A percentile compares a stretch with the other conserved stretches of the same genome.
Evolutionary conservation across 2,113 vertebrate species (phyloP).

Genomic region (Crypturellus undulatus): DNA sequence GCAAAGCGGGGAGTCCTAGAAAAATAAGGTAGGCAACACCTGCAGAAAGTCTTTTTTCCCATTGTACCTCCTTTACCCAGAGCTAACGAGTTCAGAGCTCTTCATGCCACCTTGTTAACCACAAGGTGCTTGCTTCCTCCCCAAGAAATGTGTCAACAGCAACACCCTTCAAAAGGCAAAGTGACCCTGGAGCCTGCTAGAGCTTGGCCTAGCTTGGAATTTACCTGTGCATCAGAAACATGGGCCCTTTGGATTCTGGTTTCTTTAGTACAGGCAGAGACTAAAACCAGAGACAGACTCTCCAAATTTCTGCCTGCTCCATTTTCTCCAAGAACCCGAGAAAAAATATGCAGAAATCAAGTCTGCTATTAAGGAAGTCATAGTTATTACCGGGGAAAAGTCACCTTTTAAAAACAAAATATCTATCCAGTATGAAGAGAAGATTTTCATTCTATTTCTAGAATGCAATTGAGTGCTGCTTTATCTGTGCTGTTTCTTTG

Average conservation of each 20-base stretch:
- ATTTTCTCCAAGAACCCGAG: neutral
- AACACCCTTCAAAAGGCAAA: neutral
- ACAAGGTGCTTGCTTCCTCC: neutral
- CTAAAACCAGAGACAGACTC: neutral
- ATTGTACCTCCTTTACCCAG: neutral
- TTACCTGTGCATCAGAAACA: neutral
- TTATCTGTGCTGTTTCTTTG: no score
- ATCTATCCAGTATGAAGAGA: no score
- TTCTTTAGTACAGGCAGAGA: neutral
- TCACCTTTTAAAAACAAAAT: neutral
- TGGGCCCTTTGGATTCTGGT: neutral
- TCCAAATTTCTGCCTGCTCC: neutral
- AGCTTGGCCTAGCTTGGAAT: neutral
- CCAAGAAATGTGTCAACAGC: neutral
- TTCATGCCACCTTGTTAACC: neutral
- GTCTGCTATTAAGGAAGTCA: neutral
- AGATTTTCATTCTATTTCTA: no score
- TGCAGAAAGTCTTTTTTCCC: neutral
- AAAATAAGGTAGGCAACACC: neutral
- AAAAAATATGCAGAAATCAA: neutral
- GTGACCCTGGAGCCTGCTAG: neutral
- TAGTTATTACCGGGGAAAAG: neutral
- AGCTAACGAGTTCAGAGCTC: neutral
- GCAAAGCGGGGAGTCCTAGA: fast-evolving
- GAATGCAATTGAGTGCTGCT: no score